Conservation (phyloP, 2,888 invertebrate genomes). For the Apamea epomidion region DNA sequence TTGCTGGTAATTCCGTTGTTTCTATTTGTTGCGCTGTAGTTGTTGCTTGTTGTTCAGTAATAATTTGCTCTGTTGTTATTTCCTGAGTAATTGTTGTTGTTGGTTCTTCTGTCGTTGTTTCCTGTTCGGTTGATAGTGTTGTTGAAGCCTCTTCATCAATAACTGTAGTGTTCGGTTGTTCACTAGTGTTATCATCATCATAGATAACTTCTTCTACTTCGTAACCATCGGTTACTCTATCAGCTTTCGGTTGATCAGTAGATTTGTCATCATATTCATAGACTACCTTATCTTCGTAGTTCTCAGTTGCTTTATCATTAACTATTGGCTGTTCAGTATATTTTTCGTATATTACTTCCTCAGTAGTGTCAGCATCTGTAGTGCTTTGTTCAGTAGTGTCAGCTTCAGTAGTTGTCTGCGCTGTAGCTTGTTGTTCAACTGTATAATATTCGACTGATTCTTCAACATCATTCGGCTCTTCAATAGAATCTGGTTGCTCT, state of each 20-base stretch:
- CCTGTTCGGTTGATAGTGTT: neutral
- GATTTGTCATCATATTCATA: neutral
- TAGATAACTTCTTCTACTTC: neutral
- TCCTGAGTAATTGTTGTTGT: neutral
- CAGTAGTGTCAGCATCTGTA: neutral
- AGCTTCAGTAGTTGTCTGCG: neutral
- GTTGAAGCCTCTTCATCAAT: neutral
- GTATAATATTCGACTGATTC: neutral
- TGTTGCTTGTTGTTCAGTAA: neutral
- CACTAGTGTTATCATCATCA: neutral
- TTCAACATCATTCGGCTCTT: neutral
- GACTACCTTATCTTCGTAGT: neutral
- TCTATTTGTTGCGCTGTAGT: slow-evolving; percentile 1
- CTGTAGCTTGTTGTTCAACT: neutral
- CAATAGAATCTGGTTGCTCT: neutral
- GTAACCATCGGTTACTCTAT: neutral
- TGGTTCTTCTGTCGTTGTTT: neutral
- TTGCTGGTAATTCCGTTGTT: neutral
- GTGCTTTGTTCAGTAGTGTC: neutral
- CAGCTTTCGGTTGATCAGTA: neutral
- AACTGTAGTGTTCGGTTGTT: neutral
- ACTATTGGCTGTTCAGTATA: neutral
- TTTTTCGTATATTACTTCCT: neutral
- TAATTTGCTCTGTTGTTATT: slow-evolving; percentile 1
- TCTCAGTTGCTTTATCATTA: neutral